Evolutionary conservation across 2,888 invertebrate genomes (phyloP), one percentile per base, ranked within the genome.

Genomic region (Chalcis sispes): DNA sequence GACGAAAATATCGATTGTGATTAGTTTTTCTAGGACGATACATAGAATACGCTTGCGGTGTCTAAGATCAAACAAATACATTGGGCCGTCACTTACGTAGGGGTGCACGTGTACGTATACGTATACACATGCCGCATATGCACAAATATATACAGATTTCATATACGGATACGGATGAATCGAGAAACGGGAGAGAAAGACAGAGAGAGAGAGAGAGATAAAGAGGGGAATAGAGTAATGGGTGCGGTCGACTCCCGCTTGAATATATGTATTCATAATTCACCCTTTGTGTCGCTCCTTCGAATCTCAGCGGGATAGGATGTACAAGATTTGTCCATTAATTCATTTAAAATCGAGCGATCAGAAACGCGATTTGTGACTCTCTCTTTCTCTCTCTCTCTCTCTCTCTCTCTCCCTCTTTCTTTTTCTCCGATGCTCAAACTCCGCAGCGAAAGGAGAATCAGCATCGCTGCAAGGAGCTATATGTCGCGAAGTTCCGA

Each of bases 201-300:
- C n/a, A n/a, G n/a, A n/a, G n/a, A n/a, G n/a, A n/a, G n/a, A n/a
- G n/a, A 7, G 2, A 36, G 10, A 36, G 10, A 10, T 36, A 36
- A 36, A 4, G 36, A 36, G 36, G 20, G 25, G 48, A 18, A 40
- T 18, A 52, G 50, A 27, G 50, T 15, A 67, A n/a, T n/a, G 80
- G 81, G 80, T 75, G 81, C 75, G 79, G 70, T 72, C 52, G 59
- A n/a, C n/a, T n/a, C 61, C 66, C 69, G 27, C 42, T 18, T 76
- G 79, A 80, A 81, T 79, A n/a, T n/a, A 78, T 80, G 78, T 78
- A 80, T 80, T 80, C 78, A 79, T 78, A 77, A 79, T 80, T 79
- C 78, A 77, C 80, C 80, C 81, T 80, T 81, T 80, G 81, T 80
- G 75, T 29, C 36, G 36, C 62, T 13, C 67, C 36, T 42, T 25